Conservation (phyloP, 2,797 vertebrate species). For the Catharus ustulatus region DNA sequence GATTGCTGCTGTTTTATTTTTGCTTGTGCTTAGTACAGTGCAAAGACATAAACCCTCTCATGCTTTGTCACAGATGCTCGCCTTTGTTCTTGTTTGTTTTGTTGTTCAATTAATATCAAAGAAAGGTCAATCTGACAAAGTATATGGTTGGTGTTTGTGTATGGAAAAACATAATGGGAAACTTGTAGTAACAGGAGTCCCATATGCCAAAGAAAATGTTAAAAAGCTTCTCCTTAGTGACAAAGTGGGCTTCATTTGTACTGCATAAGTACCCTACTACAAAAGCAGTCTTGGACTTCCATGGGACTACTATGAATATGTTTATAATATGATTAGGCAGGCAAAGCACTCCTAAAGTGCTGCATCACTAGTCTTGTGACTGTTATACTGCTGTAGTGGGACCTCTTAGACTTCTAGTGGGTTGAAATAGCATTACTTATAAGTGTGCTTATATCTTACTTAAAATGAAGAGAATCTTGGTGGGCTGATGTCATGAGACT, state of each 20-base stretch:
- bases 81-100: conserved; percentile 38
- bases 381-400: conserved; percentile 71
- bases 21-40: neutral
- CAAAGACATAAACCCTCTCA: neutral
- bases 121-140: conserved; percentile 68
- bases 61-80: neutral
- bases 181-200: conserved; percentile 52
- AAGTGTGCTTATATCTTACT: conserved; percentile 61
- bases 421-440: conserved; percentile 63
- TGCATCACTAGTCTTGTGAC: conserved; percentile 68
- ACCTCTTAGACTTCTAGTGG: conserved; percentile 69
- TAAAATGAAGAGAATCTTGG: conserved; percentile 62
- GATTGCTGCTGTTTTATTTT: neutral
- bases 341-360: conserved; percentile 62
- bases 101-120: conserved; percentile 59
- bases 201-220: conserved; percentile 58
- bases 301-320: conserved; percentile 73
- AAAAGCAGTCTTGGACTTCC: conserved; percentile 66
- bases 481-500: neutral
- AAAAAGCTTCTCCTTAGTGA: conserved; percentile 62
- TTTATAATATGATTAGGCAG: conserved; percentile 75
- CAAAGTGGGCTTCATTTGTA: conserved; percentile 69
- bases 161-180: conserved; percentile 48
- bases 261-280: conserved; percentile 52
- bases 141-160: conserved; percentile 32